Evolutionary conservation across 1,140 invertebrate species (phyloP).

Genomic region (Vanessa atalanta): DNA sequence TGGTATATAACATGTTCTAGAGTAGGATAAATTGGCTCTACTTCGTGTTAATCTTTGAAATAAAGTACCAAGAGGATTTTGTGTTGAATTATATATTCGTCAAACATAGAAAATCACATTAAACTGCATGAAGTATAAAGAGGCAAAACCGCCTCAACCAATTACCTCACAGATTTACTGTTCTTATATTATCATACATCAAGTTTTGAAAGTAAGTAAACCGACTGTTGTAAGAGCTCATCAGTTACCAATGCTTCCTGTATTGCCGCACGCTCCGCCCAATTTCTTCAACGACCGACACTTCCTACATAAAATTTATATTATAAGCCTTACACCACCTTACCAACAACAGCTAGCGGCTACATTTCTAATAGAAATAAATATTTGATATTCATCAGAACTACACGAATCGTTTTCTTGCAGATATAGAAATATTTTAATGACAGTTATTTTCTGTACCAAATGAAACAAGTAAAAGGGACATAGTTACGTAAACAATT

Average conservation of each 20-base stretch:
- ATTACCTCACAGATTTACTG: constrained; percentile 15
- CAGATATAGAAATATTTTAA: not conserved
- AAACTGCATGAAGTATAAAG: not conserved
- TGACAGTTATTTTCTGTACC: not conserved
- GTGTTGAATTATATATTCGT: not conserved
- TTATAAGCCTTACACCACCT: not conserved
- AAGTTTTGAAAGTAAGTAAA: constrained; percentile 25
- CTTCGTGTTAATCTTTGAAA: not conserved
- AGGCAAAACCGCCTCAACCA: not conserved
- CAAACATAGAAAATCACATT: not conserved
- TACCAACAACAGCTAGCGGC: not conserved
- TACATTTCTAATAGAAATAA: not conserved
- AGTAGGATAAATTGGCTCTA: too few relatives aligned
- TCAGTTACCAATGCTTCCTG: constrained; percentile 64
- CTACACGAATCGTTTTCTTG: too few relatives aligned
- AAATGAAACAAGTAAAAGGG: constrained; percentile 22
- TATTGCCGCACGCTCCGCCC: constrained; percentile 55
- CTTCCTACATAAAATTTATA: constrained; percentile 20
- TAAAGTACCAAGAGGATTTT: not conserved
- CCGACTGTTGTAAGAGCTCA: constrained; percentile 44
- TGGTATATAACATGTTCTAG: too few relatives aligned
- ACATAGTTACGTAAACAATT: constrained; percentile 58
- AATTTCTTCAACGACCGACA: constrained; percentile 54
- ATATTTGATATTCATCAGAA: not conserved
- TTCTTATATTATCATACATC: constrained; percentile 18